Conservation (phyloP, 2,888 invertebrate species). For the Agrochola circellaris region DNA sequence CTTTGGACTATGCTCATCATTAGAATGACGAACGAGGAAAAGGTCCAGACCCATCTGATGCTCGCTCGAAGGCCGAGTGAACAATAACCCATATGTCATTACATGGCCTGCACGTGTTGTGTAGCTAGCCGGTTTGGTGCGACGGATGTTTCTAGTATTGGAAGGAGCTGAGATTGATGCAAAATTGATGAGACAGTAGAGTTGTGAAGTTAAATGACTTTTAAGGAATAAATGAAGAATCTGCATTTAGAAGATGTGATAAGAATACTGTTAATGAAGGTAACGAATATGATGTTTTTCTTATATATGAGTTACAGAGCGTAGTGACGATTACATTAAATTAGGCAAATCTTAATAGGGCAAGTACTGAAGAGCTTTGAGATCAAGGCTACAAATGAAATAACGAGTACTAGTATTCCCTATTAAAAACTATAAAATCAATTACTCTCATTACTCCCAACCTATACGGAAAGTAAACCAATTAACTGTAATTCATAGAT, state of each 20-base stretch:
- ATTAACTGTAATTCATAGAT: conserved; percentile 41
- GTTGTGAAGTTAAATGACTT: not conserved
- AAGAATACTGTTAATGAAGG: not conserved
- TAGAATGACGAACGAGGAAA: conserved; percentile 56
- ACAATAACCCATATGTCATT: conserved; percentile 67
- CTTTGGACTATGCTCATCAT: conserved; percentile 37
- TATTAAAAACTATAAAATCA: conserved; percentile 25
- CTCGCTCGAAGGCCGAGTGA: conserved; percentile 57
- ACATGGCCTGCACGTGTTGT: conserved; percentile 52
- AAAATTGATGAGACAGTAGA: not conserved
- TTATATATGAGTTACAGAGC: not conserved
- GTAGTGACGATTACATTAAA: not conserved
- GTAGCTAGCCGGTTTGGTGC: conserved; percentile 19
- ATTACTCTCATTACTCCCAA: conserved; percentile 36
- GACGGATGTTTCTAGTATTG: not conserved
- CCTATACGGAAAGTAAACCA: conserved; percentile 38
- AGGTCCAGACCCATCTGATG: conserved; percentile 40
- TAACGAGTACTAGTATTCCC: conserved; percentile 6
- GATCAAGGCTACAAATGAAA: conserved; percentile 16
- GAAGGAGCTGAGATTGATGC: not conserved
- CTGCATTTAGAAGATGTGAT: too few species aligned
- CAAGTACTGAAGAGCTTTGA: not conserved
- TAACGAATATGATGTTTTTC: not conserved
- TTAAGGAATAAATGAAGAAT: too few species aligned
- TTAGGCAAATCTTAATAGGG: not conserved